Conservation (phyloP, 2,113 vertebrate genomes). For the Mormyrus iriodes region DNA sequence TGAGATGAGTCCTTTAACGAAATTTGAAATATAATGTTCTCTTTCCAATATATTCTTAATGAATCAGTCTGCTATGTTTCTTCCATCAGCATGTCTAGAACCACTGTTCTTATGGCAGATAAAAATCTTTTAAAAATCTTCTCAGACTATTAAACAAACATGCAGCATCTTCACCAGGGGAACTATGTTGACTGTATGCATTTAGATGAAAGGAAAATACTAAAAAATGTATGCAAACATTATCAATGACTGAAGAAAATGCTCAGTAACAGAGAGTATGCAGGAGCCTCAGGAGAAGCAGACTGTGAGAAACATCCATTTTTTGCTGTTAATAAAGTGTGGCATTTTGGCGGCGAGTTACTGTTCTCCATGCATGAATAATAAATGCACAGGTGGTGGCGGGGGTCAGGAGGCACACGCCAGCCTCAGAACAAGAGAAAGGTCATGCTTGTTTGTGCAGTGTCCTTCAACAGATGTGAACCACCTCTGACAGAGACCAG, state of each 20-base stretch:
- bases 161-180: background rate
- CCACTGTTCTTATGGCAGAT: background rate
- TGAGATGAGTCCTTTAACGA: constrained; percentile 30
- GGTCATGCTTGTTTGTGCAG: constrained; percentile 68
- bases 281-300: constrained; percentile 13
- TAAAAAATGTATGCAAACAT: background rate
- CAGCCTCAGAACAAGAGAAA: constrained; percentile 56
- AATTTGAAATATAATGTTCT: background rate
- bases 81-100: background rate
- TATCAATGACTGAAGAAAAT: background rate
- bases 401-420: constrained; percentile 50
- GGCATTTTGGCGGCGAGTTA: constrained; percentile 66
- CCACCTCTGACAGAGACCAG: constrained; percentile 65
- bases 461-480: constrained; percentile 71
- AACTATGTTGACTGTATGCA: background rate
- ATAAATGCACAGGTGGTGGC: constrained; percentile 66
- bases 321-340: constrained; percentile 56
- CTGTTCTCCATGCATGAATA: constrained; percentile 65
- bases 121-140: background rate
- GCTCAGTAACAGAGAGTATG: constrained; percentile 10
- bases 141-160: background rate
- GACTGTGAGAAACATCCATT: constrained; percentile 34
- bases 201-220: background rate
- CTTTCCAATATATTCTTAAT: background rate
- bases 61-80: background rate